Conservation (phyloP, 2,113 vertebrate genomes). For the Amia ocellicauda region DNA sequence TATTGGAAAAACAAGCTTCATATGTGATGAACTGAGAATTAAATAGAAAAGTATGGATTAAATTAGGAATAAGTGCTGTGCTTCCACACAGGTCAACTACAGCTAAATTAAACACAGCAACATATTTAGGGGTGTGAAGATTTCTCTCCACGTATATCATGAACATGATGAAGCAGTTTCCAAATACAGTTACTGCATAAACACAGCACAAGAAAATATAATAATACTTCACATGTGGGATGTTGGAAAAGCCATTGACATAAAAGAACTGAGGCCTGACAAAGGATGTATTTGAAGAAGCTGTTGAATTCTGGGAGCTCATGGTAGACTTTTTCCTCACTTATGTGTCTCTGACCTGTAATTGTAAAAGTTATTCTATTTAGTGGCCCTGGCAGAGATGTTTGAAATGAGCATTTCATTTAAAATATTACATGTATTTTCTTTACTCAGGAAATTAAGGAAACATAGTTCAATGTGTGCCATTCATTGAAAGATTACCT, state of each 20-base stretch:
- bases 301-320: background rate
- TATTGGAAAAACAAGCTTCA: background rate
- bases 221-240: constrained; percentile 3
- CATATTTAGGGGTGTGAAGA: constrained; percentile 8
- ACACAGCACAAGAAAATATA: constrained; percentile 2
- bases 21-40: background rate
- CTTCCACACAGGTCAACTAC: background rate
- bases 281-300: background rate
- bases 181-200: constrained; percentile 1
- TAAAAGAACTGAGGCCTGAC: background rate
- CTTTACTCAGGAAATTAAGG: no score
- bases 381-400: no score
- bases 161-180: background rate
- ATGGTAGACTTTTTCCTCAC: background rate
- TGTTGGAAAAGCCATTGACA: background rate
- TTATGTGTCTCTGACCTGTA: background rate
- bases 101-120: constrained; percentile 2
- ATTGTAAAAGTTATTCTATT: no score
- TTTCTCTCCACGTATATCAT: background rate
- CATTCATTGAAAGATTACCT: no score
- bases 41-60: background rate
- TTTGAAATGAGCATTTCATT: no score
- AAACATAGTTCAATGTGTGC: no score
- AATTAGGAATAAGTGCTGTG: constrained; percentile 5
- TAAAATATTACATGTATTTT: no score